Evolutionary conservation across 2,113 vertebrate species (phyloP).

Genomic region (Chloroceryle aenea): DNA sequence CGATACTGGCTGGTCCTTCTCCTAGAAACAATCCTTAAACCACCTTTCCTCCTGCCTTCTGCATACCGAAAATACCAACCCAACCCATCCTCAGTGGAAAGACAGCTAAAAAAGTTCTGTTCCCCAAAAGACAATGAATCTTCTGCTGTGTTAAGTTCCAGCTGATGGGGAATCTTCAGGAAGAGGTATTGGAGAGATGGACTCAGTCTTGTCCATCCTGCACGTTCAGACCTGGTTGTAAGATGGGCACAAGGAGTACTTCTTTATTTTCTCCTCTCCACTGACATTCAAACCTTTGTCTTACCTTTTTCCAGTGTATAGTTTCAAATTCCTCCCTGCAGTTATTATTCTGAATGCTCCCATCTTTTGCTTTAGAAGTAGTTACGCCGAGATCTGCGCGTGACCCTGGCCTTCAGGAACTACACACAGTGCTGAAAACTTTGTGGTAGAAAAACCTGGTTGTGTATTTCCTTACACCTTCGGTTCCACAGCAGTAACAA

Average conservation of each 20-base stretch:
- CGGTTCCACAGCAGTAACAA: not conserved
- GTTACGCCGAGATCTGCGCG: fast-evolving
- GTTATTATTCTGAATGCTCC: not conserved
- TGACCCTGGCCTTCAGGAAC: not conserved
- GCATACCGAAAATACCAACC: not conserved
- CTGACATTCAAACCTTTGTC: not conserved
- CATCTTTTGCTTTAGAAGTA: not conserved
- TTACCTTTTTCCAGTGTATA: not conserved
- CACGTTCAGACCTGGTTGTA: not conserved
- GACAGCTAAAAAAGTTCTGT: not conserved
- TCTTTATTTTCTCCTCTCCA: not conserved
- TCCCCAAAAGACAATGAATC: not conserved
- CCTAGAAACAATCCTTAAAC: not conserved
- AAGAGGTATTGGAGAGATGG: not conserved
- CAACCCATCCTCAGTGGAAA: not conserved
- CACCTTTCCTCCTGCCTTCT: not conserved
- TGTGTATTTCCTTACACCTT: not conserved
- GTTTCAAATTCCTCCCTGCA: not conserved
- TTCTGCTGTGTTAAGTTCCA: not conserved
- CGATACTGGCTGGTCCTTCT: not conserved
- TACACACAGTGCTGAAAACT: not conserved
- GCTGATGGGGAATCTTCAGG: fast-evolving
- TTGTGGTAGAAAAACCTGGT: not conserved
- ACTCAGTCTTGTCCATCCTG: not conserved
- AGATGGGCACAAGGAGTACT: not conserved